Evolutionary conservation across 2,888 invertebrate species (phyloP).

Genomic region (Phengaris alcon): DNA sequence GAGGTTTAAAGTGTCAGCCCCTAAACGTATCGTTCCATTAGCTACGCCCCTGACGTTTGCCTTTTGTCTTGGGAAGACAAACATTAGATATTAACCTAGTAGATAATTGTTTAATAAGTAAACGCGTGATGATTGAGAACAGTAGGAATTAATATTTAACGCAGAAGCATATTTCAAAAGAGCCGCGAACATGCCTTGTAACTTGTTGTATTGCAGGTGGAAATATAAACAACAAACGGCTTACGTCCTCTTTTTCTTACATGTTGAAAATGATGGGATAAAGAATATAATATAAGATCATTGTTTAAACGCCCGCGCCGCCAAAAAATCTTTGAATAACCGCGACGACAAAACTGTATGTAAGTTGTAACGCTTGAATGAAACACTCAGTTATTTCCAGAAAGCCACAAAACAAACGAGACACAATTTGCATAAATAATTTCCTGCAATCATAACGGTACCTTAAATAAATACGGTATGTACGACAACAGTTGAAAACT

Average conservation of each 20-base stretch:
- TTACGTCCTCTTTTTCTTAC: too few species aligned
- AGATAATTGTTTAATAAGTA: not conserved
- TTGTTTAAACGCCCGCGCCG: too few species aligned
- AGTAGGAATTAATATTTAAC: not conserved
- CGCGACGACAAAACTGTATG: not conserved
- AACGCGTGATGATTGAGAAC: not conserved
- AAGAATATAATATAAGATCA: too few species aligned
- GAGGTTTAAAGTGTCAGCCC: slow-evolving; percentile 13
- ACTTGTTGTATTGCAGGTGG: not conserved
- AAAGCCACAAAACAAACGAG: not conserved
- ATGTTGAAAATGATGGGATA: too few species aligned
- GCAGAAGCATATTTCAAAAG: not conserved
- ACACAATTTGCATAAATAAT: slow-evolving; percentile 19
- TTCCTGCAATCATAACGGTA: slow-evolving; percentile 21
- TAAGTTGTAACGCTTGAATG: not conserved
- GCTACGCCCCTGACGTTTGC: slow-evolving; percentile 18
- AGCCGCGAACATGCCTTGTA: not conserved
- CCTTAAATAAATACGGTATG: slow-evolving; percentile 17
- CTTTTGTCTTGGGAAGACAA: slow-evolving; percentile 13
- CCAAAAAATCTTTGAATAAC: not conserved
- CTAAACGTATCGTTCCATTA: slow-evolving; percentile 18
- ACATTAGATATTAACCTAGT: slow-evolving; percentile 1
- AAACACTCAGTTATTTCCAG: not conserved
- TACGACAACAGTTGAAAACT: slow-evolving; percentile 11
- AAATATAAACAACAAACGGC: too few species aligned